Conservation (phyloP, 2,113 vertebrate genomes). For the Anolis sagrei region DNA sequence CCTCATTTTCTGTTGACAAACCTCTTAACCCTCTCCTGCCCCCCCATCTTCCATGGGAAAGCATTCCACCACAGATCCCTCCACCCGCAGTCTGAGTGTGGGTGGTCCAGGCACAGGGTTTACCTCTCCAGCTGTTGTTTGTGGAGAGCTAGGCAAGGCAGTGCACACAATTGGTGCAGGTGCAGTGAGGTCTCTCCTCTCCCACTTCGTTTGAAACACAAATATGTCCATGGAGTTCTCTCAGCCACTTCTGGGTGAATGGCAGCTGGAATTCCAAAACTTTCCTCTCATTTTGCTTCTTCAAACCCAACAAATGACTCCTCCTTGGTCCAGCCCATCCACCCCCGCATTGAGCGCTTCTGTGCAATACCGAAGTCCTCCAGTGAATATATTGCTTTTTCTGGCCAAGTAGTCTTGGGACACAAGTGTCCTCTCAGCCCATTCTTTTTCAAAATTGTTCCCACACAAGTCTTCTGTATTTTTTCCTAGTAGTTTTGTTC, state of each 20-base stretch:
- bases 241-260: not conserved
- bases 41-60: not conserved
- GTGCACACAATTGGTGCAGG: no score
- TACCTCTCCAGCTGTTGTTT: not conserved
- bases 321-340: not conserved
- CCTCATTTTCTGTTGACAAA: not conserved
- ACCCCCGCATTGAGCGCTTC: not conserved
- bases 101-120: not conserved
- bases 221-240: not conserved
- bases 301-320: not conserved
- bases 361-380: not conserved
- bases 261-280: not conserved
- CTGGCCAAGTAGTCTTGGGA: not conserved
- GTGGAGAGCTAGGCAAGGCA: conserved; percentile 7
- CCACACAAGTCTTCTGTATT: not conserved
- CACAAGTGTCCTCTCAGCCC: no score
- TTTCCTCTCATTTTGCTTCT: not conserved
- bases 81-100: not conserved
- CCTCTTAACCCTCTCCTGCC: no score
- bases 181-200: not conserved
- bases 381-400: not conserved
- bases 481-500: no score
- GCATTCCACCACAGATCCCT: no score
- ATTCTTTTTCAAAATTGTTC: not conserved
- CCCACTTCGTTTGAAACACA: not conserved